Conservation (phyloP, 2,113 vertebrate genomes). For the Chrysemys picta region DNA sequence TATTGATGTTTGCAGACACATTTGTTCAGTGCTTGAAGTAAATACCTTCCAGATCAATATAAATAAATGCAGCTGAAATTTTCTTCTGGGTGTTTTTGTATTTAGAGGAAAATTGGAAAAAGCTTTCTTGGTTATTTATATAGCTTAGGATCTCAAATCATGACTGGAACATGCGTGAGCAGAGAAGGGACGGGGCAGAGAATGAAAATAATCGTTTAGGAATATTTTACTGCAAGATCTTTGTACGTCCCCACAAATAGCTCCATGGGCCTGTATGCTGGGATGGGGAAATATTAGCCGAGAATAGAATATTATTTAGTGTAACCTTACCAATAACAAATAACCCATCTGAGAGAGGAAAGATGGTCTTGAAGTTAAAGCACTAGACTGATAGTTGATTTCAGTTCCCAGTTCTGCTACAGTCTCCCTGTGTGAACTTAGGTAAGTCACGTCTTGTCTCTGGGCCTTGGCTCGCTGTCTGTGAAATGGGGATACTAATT, state of each 20-base stretch:
- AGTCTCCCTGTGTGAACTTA: not conserved
- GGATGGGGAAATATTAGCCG: not conserved
- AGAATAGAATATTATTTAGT: no score
- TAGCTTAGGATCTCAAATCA: not conserved
- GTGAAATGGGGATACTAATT: not conserved
- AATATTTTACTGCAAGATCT: not conserved
- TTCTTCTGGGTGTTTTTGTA: not conserved
- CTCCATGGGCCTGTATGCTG: not conserved
- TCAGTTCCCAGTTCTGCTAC: not conserved
- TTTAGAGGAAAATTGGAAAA: conserved; percentile 8
- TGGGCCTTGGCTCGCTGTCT: not conserved
- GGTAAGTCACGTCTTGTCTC: not conserved
- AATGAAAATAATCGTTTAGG: not conserved
- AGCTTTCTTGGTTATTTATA: not conserved
- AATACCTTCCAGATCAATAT: conserved; percentile 27
- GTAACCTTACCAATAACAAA: not conserved
- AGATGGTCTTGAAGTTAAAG: not conserved
- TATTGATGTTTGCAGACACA: conserved; percentile 45
- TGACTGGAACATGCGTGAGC: not conserved
- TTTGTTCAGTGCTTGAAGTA: conserved; percentile 56
- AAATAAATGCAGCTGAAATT: conserved; percentile 15
- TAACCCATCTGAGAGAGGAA: not conserved
- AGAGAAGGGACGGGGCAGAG: not conserved
- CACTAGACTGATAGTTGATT: not conserved
- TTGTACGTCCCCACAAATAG: fast-evolving